Evolutionary conservation across 2,888 invertebrate genomes (phyloP), one percentile per base, ranked within the genome.

Genomic region (Pyrocoelia pectoralis): DNA sequence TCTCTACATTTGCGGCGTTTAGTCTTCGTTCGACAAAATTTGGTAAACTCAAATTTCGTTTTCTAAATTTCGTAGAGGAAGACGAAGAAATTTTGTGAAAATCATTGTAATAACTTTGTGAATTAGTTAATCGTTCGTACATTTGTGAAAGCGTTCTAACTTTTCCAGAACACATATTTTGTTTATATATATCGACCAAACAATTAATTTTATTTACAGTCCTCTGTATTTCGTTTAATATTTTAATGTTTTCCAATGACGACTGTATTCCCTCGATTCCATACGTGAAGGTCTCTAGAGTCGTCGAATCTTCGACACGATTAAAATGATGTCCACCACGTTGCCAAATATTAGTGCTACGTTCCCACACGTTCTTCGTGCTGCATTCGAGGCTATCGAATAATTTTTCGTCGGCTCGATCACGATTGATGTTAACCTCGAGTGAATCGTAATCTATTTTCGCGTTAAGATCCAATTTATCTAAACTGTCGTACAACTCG

Each of bases 191-290:
- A 46, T 81, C 89, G 1, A 90, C 89, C 15, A 91, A 74, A 71
- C 87, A 88, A 73, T 90, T 89, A 24, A 91, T 90, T 24, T 89
- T 88, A 73, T 88, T 87, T 10, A 90, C 85, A 76, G 90, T 90
- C 58, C 87, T 83, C 77, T 90, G 89, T 18, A 91, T 89, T 66
- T 87, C 85, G 73, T 86, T 86, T 65, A 86, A 84, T 72, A 88
- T 86, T 70, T 85, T 85, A 4, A 88, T 84, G 71, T 87, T 88
- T 49, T 86, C 85, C n/a, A 81, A 66, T 0, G 80, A 79, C 41
- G 74, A 70, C 54, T 81, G 80, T n/a, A 80, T 79, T 62, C 76
- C 73, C 54, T 70, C 70, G n/a, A 70, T 66, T 19, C 60, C 64
- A 1, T 64, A 64, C 0, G 65, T 55, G 15, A 61, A 61, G 10